Evolutionary conservation across 1,140 invertebrate genomes (phyloP), one percentile per base, ranked within the genome.

Genomic region (Zophobas atratus): DNA sequence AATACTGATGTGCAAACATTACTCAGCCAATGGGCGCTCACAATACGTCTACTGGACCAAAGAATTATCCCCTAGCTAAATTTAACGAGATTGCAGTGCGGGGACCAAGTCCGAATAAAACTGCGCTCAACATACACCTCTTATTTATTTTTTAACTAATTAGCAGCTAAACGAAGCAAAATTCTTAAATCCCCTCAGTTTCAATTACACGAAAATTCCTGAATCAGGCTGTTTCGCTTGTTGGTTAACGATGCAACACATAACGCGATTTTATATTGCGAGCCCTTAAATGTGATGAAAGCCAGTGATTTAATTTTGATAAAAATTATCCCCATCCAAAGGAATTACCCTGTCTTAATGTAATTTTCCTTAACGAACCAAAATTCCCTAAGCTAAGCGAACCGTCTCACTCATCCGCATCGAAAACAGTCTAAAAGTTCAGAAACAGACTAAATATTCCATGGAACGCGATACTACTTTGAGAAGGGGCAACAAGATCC

Each of bases 1-100:
- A 82, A 67, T 67, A 67, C 60, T 78, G 80, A 77, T 81, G 82
- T 74, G 80, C 80, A 83, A 83, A 83, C 82, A 83, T 81, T 75
- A 81, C 56, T 81, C 81, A 79, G 56, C 78, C 76, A 77, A 67
- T 78, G 74, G 53, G 33, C 76, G 67, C 70, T 75, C 78, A 83
- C 79, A 83, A 83, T 82, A 77, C 79, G 80, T 79, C 77, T 81
- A 83, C 76, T 78, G 73, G 78, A 81, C 80, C 76, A 80, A 82
- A 82, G 80, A 79, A 79, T 77, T 71, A 81, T 70, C 67, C 70
- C 80, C 70, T 72, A 77, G 75, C 77, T 77, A 77, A 77, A 78
- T 80, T 80, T 76, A 78, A 80, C 51, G 75, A 79, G 75, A 70
- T 76, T 36, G 74, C 60, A 53, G 57, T 41, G 36, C 32, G 75